Conservation (phyloP, 2,797 vertebrate species). For the Gambusia yucatana region DNA sequence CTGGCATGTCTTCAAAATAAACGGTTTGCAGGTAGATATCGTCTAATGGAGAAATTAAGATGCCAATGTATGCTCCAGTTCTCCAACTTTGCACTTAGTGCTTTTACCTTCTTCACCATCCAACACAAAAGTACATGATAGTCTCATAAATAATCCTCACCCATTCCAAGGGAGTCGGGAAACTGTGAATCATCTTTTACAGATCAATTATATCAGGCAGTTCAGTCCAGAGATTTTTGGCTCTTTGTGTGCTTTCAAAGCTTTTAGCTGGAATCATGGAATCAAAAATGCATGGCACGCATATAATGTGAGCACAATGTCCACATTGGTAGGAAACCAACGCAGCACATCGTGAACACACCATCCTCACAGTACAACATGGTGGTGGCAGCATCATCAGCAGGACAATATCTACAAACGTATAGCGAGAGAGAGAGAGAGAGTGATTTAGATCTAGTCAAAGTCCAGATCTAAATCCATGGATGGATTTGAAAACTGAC, state of each 20-base stretch:
- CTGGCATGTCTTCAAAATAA: not conserved
- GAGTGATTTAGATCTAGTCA: not conserved
- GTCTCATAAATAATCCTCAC: not conserved
- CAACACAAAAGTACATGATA: not conserved
- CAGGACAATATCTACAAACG: not conserved
- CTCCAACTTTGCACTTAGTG: not conserved
- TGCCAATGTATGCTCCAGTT: not conserved
- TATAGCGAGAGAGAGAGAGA: not conserved
- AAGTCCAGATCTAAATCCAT: not conserved
- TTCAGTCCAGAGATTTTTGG: not conserved
- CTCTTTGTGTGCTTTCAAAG: not conserved
- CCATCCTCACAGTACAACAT: not conserved
- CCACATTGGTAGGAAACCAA: not conserved
- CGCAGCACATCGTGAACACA: not conserved
- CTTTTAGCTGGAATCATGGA: not conserved
- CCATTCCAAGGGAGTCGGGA: not conserved
- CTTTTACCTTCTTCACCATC: not conserved
- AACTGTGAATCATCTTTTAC: not conserved
- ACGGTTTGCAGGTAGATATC: not conserved
- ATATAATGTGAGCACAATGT: not conserved
- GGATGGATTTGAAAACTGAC: not conserved
- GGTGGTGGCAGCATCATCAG: not conserved
- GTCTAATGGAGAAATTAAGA: not conserved
- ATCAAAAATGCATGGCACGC: not conserved
- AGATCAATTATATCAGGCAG: not conserved